Evolutionary conservation across 64 coral and sea anemone genomes (phyloP), one percentile per base, ranked within the genome.

Genomic region (Dendronephthya gigantea): DNA sequence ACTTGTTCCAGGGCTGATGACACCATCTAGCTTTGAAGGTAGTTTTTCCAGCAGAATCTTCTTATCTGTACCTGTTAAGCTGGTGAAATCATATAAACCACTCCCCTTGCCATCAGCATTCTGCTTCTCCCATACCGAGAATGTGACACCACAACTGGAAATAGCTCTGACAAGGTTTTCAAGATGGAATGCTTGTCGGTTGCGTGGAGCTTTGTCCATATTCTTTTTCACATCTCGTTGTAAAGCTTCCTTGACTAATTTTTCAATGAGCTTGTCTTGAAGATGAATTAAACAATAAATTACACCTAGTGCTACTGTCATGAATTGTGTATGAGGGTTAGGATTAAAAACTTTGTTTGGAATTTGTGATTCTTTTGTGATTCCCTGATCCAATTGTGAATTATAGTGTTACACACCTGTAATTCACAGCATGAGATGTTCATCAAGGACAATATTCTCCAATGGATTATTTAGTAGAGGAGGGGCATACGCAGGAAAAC

Each of bases 181-280:
- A 37, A 75, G 69, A 75, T 75, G 69, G 25, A 15, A 34, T 25
- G 69, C 9, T 31, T 31, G 28, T 12, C 69, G 69, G 17, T 88
- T 4, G 82, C 82, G 49, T 84, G 88, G 88, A 0, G 82, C 55
- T 38, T 89, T 89, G 40, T 89, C 83, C 27, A 85, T 16, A 28
- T 90, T 85, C 15, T 90, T 83, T 85, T 85, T 85, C 31, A 49
- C 66, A 17, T 90, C 31, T 32, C 39, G 39, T 29, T 52, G 40
- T 0, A 85, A 4, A 13, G 45, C 83, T 58, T 81, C 83, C 48
- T 70, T 79, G 10, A 90, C 83, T 39, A 90, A 50, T 35, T 85
- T 90, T 27, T 90, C 84, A 55, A 72, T 90, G 28, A 90, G 88
- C 62, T 90, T 90, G 75, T 90, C 66, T 90, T 51, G 84, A 45